Conservation (phyloP, 2,888 invertebrate species). For the Copidosoma aretas region DNA sequence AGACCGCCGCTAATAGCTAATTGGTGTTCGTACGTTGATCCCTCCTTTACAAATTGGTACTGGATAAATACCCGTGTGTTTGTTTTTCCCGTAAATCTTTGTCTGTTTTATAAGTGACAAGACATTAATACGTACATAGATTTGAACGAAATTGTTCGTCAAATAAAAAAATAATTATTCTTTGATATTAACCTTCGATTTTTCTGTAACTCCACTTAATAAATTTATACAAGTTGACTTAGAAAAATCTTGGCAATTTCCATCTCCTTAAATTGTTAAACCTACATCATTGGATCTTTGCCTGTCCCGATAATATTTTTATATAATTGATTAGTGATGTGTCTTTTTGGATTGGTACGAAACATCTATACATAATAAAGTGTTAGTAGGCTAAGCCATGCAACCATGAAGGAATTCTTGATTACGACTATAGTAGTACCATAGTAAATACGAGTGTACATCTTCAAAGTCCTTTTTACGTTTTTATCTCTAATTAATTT, state of each 20-base stretch:
- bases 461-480: background rate
- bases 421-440: constrained; percentile 32
- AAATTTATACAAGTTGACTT: constrained; percentile 32
- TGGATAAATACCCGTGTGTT: constrained; percentile 35
- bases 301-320: constrained; percentile 5
- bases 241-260: constrained; percentile 16
- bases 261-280: constrained; percentile 11
- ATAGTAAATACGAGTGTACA: constrained; percentile 32
- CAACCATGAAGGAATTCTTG: constrained; percentile 28
- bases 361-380: constrained; percentile 27
- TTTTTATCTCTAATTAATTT: constrained; percentile 10
- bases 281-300: constrained; percentile 10
- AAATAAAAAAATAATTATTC: constrained; percentile 10
- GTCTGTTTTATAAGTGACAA: no score
- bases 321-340: constrained; percentile 28
- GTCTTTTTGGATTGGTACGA: constrained; percentile 37
- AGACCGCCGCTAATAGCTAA: constrained; percentile 61
- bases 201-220: background rate
- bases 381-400: constrained; percentile 6
- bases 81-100: no score
- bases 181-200: background rate
- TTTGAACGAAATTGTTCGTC: background rate
- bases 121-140: background rate
- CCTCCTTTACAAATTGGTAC: constrained; percentile 60
- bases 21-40: constrained; percentile 63